Conservation (phyloP, 2,113 vertebrate genomes). For the Pollachius pollachius region DNA sequence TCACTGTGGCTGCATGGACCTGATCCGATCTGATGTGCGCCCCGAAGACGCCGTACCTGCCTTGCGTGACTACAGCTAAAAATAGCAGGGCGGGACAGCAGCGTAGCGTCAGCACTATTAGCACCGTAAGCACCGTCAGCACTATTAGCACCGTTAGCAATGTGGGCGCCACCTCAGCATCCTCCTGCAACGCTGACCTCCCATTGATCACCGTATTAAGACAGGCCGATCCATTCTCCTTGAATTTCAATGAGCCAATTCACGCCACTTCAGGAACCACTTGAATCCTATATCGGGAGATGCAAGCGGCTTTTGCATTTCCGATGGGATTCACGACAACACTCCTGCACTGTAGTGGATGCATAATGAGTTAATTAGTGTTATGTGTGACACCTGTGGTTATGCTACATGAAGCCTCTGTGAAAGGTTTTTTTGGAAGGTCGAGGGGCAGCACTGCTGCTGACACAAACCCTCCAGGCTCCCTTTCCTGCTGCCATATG, state of each 20-base stretch:
- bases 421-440: constrained; percentile 47
- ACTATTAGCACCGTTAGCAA: no score
- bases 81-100: constrained; percentile 48
- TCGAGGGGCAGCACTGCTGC: constrained; percentile 29
- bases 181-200: constrained; percentile 16
- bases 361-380: no score
- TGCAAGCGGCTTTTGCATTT: not conserved
- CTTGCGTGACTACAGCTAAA: constrained; percentile 40
- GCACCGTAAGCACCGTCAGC: no score
- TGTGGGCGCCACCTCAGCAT: constrained; percentile 11
- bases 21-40: no score
- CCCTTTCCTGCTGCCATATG: constrained; percentile 62
- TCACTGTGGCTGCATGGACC: no score
- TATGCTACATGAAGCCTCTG: constrained; percentile 29
- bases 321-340: not conserved
- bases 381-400: constrained; percentile 42
- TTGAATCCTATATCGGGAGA: constrained; percentile 7
- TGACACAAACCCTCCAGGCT: constrained; percentile 57
- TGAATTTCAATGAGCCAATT: constrained; percentile 35
- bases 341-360: no score
- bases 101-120: constrained; percentile 30
- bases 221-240: constrained; percentile 30
- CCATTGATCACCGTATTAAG: constrained; percentile 33
- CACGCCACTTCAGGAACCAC: not conserved
- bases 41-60: constrained; percentile 38